These are phyloP conservation scores for Drosophila kokeensis DNA, from an alignment of 2,888 invertebrate species.

Conservation along the genomic window DNA sequence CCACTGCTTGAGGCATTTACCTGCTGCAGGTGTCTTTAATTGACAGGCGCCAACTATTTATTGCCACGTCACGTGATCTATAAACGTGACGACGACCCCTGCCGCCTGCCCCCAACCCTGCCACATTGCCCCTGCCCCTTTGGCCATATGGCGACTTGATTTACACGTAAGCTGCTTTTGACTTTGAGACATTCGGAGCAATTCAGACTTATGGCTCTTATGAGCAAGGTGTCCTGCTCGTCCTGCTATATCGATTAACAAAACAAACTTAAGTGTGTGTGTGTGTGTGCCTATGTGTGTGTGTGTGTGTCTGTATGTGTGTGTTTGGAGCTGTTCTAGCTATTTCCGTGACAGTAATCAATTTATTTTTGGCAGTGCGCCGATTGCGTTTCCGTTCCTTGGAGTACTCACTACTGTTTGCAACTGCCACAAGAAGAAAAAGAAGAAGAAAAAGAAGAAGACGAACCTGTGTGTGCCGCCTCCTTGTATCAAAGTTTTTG, in stretches of 20 bases:
- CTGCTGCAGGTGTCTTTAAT: slow-evolving; percentile 73
- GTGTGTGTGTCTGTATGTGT: slow-evolving; percentile 27
- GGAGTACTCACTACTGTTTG: slow-evolving; percentile 34
- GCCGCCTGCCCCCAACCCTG: slow-evolving; percentile 1
- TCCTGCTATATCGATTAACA: slow-evolving; percentile 69
- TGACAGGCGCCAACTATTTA: slow-evolving; percentile 77
- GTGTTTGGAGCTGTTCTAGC: slow-evolving; percentile 53
- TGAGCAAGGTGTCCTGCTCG: slow-evolving; percentile 47
- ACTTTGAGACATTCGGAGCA: slow-evolving; percentile 58
- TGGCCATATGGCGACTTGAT: slow-evolving; percentile 46
- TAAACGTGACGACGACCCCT: slow-evolving; percentile 43
- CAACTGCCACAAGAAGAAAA: slow-evolving; percentile 3
- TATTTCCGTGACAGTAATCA: slow-evolving; percentile 85
- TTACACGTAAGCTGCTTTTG: slow-evolving; percentile 64
- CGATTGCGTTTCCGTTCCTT: slow-evolving; percentile 78
- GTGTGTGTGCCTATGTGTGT: slow-evolving; percentile 22
- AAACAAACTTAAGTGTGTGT: slow-evolving; percentile 59
- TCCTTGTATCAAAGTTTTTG: slow-evolving; percentile 50
- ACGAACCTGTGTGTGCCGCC: slow-evolving; percentile 36
- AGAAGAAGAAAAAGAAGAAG: slow-evolving; percentile 3
- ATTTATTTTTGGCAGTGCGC: slow-evolving; percentile 84
- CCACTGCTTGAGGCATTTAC: slow-evolving; percentile 26
- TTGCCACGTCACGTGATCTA: slow-evolving; percentile 77
- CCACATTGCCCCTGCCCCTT: neutral
- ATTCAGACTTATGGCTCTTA: slow-evolving; percentile 19